phyloP scores from a whole-genome alignment of 2,113 vertebrate genomes.

The Nothocercus julius region DNA sequence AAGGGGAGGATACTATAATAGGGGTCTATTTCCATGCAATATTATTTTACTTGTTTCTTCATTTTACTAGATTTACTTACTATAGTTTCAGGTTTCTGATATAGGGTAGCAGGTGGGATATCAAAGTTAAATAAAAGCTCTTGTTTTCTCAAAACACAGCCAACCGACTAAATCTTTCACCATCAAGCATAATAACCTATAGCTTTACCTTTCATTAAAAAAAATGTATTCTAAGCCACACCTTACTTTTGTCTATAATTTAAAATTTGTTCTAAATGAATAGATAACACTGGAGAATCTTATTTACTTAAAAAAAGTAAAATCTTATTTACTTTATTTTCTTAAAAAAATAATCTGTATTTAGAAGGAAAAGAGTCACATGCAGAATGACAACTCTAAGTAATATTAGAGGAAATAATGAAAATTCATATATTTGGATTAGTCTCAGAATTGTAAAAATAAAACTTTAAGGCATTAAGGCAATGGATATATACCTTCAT shows the following conservation, averaged over 20 bases:
- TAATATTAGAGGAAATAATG: neutral
- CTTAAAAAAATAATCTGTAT: neutral
- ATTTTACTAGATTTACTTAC: no score
- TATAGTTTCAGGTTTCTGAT: neutral
- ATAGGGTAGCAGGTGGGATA: fast-evolving
- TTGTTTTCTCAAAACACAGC: neutral
- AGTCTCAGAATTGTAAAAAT: neutral
- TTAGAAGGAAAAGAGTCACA: neutral
- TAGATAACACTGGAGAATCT: neutral
- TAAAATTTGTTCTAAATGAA: neutral
- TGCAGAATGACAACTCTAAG: neutral
- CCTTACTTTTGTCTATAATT: neutral
- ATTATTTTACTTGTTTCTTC: neutral
- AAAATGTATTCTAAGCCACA: neutral
- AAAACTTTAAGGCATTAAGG: neutral
- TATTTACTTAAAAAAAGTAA: neutral
- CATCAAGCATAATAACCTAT: neutral
- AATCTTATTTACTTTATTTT: neutral
- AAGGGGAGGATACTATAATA: neutral
- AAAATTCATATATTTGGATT: neutral
- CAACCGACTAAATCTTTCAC: neutral
- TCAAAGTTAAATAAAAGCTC: neutral
- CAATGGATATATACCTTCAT: neutral
- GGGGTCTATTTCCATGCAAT: neutral
- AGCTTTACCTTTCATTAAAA: neutral